phyloP scores from a whole-genome alignment of 2,113 vertebrate species.

The Perca flavescens region DNA sequence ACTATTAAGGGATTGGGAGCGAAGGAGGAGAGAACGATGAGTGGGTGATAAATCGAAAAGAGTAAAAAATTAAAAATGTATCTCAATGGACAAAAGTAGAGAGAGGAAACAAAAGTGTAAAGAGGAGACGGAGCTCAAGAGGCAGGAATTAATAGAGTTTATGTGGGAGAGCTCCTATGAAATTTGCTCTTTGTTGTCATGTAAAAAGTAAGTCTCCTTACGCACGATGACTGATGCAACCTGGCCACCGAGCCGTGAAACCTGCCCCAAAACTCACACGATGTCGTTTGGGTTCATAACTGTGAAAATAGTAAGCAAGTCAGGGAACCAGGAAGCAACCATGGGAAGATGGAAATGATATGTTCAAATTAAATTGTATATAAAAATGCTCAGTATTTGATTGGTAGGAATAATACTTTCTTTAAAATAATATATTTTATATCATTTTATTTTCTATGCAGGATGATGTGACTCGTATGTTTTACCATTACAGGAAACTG shows the following conservation, averaged over 20 bases:
- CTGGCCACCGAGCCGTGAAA: conserved; percentile 23
- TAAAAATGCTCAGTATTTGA: background rate
- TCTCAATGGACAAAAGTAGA: background rate
- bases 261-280: background rate
- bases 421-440: background rate
- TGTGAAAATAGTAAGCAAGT: conserved; percentile 2
- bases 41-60: background rate
- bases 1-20: background rate
- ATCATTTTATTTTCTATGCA: background rate
- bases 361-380: background rate
- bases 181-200: conserved; percentile 32
- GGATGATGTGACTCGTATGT: background rate
- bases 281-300: background rate
- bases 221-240: conserved; percentile 32
- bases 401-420: background rate
- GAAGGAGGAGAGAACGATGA: background rate
- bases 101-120: background rate
- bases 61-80: background rate
- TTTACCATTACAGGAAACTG: background rate
- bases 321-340: background rate
- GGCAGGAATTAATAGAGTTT: conserved; percentile 6
- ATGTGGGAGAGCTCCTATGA: conserved; percentile 24
- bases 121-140: background rate
- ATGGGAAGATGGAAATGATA: background rate
- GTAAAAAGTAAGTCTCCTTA: conserved; percentile 1